A percentile compares a stretch with the other conserved stretches of the same genome.
Evolutionary conservation across 2,888 invertebrate species (phyloP).

Genomic region (Rotaria macrura): DNA sequence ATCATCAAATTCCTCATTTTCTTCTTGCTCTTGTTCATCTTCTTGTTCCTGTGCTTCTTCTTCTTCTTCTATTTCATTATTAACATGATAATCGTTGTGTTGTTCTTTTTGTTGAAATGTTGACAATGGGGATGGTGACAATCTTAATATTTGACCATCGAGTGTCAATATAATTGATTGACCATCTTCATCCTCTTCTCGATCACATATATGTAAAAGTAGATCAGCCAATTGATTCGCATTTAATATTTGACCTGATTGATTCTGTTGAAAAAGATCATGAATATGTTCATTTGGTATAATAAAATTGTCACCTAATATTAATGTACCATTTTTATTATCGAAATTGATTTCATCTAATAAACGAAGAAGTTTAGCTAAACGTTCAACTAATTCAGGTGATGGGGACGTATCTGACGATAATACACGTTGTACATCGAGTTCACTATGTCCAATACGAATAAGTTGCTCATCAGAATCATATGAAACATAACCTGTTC

Average conservation of each 20-base stretch:
- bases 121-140: not conserved
- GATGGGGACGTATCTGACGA: not conserved
- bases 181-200: constrained; percentile 2
- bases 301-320: not conserved
- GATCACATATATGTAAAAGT: not conserved
- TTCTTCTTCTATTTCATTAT: not conserved
- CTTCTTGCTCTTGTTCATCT: no score
- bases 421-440: not conserved
- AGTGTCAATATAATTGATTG: not conserved
- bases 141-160: not conserved
- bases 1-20: no score
- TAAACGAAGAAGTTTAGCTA: not conserved
- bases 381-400: not conserved
- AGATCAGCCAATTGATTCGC: not conserved
- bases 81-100: not conserved
- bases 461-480: not conserved
- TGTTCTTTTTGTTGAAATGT: not conserved
- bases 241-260: not conserved
- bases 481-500: not conserved
- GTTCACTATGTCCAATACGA: not conserved
- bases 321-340: not conserved
- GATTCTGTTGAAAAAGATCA: not conserved
- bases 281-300: not conserved
- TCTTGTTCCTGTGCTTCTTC: no score
- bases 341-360: not conserved